phyloP scores from a whole-genome alignment of 37 sponge, comb jelly and placozoan species.

The Halichondria panicea region DNA sequence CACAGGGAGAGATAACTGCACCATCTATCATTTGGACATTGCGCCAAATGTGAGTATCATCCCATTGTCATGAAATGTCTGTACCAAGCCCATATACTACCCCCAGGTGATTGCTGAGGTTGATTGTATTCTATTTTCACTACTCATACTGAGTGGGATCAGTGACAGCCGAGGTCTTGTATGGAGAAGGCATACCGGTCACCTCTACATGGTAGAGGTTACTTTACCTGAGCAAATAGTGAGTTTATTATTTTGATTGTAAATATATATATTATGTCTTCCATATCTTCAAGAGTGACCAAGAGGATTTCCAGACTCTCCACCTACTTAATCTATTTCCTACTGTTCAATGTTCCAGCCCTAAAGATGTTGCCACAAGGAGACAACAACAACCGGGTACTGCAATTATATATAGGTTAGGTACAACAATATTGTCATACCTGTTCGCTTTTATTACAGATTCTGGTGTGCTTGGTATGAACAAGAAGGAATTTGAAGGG shows the following conservation, averaged over 20 bases:
- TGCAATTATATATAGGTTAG: neutral
- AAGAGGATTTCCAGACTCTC: too few relatives aligned
- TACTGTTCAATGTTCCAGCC: constrained; percentile 31
- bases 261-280: too few relatives aligned
- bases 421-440: neutral
- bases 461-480: constrained; percentile 8
- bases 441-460: neutral
- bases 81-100: neutral
- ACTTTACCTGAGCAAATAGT: constrained; percentile 27
- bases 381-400: neutral
- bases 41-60: constrained; percentile 39
- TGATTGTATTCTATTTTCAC: constrained; percentile 52
- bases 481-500: constrained; percentile 33
- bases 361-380: neutral
- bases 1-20: neutral
- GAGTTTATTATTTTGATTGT: neutral
- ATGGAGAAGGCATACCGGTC: constrained; percentile 51
- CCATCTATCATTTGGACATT: constrained; percentile 59
- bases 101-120: constrained; percentile 45
- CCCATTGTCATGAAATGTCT: neutral
- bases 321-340: constrained; percentile 30
- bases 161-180: constrained; percentile 61
- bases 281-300: too few relatives aligned
- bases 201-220: constrained; percentile 61
- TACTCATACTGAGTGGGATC: constrained; percentile 51